These are phyloP conservation scores for Zoanthus solanderi DNA, from an alignment of 92 coral and sea anemone genomes.

Conservation along the genomic window DNA sequence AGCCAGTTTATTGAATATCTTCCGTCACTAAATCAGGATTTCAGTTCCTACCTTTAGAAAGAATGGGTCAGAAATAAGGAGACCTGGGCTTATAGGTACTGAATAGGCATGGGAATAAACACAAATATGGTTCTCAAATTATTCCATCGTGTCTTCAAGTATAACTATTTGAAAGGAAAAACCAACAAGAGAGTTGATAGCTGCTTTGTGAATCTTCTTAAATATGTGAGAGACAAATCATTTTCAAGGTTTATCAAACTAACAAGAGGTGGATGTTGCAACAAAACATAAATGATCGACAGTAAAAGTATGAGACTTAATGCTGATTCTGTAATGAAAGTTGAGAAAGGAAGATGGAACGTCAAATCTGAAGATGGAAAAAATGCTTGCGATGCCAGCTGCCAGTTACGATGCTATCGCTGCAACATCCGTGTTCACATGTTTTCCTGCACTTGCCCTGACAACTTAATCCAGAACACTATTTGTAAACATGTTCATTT, in stretches of 20 bases:
- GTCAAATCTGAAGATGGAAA: slow-evolving; percentile 48
- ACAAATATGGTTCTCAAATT: slow-evolving; percentile 51
- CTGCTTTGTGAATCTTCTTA: slow-evolving; percentile 29
- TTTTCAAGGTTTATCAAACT: slow-evolving; percentile 36
- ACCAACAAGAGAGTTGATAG: slow-evolving; percentile 42
- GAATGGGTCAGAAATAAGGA: slow-evolving; percentile 50
- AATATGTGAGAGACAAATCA: slow-evolving; percentile 37
- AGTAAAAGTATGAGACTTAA: slow-evolving; percentile 5
- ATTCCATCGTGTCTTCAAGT: slow-evolving; percentile 50
- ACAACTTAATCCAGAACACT: slow-evolving; percentile 44
- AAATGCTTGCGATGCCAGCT: slow-evolving; percentile 38
- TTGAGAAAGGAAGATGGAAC: slow-evolving; percentile 7
- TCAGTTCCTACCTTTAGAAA: slow-evolving; percentile 26
- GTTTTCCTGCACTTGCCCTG: slow-evolving; percentile 42
- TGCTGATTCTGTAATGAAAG: neutral
- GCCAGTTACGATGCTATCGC: slow-evolving; percentile 35
- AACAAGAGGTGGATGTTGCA: slow-evolving; percentile 31
- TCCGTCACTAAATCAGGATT: neutral
- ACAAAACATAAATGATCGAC: slow-evolving; percentile 32
- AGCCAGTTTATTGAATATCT: slow-evolving; percentile 40
- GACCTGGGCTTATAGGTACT: slow-evolving; percentile 47
- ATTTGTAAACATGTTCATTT: slow-evolving; percentile 47
- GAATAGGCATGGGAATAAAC: slow-evolving; percentile 53
- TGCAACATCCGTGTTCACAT: slow-evolving; percentile 45
- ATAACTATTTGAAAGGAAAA: slow-evolving; percentile 42